Evolutionary conservation across 2,888 invertebrate genomes (phyloP), one percentile per base, ranked within the genome.

Genomic region (Graphium colonna): DNA sequence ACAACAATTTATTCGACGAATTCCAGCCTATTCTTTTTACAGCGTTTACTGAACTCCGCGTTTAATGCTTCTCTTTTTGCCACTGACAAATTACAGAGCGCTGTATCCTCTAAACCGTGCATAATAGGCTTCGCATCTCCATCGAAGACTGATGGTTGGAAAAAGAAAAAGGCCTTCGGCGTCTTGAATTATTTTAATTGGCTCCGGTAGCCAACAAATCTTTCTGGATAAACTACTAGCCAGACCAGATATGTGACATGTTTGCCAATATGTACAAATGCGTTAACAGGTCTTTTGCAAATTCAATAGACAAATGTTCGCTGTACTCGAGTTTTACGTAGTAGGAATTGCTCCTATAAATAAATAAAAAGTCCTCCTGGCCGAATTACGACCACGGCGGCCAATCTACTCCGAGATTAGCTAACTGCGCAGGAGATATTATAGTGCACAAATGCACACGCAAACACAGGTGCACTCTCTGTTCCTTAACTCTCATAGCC

Each of bases 161-260:
- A 86, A 87, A 86, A 82, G 83, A 86, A 86, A 84, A 87, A 86
- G 75, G 79, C 85, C 75, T 62, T 73, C 71, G 80, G 88, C 86
- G 73, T 84, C 81, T 85, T 85, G 82, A 88, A 89, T 90, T 89
- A 90, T 89, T 90, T 89, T 90, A 90, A 90, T 90, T 90, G 89
- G 87, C 82, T 87, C 80, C 89, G 85, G 90, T 90, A 90, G 90
- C 90, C 74, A 75, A 65, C 72, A 72, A 68, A 65, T 75, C 67
- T 72, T 72, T 73, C 75, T 69, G 64, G 62, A 71, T 73, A 67
- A 68, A 72, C 69, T 73, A 67, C 70, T 60, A 59, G 64, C 65
- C 58, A 54, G 41, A 40, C 41, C 3, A 52, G 42, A 18, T 46
- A 43, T 59, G 51, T 58, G 58, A 55, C 55, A 51, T 53, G 52